Base-by-base conservation (phyloP, 2,797 vertebrate genomes). In the Melanitta fusca region DNA sequence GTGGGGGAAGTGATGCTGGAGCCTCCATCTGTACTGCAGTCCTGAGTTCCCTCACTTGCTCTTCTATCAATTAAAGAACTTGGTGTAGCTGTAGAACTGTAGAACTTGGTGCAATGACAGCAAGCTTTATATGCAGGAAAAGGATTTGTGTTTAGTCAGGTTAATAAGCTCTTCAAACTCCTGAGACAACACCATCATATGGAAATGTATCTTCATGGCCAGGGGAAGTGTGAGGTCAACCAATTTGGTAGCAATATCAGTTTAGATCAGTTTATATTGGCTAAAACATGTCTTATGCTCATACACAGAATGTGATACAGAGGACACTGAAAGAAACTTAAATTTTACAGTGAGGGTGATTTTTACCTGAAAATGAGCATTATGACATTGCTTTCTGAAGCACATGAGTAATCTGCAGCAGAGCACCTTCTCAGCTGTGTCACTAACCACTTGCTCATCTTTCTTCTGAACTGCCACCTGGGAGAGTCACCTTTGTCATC, bases 401-500 rank as follows among this genome's bases (percentile, higher is more conserved):
- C 39, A 58, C 1, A 0, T 5, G 9, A 62, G 10, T 38, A 13
- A 56, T 30, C 38, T 82, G 28, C 32, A 82, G 32, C n/a, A 70
- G 25, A 30, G 27, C 41, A 54, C 16, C 28, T 10, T 85, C 45
- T 91, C 56, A 8, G 2, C n/a, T 2, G 3, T 5, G 16, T 65
- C 66, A 61, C 36, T 62, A 41, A 38, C 17, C 27, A 5, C 34
- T 62, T 32, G 6, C 3, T 1, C 28, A 56, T 28, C 41, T n/a
- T 69, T 32, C 41, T 30, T 36, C 66, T 65, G 66, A 51, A 51
- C n/a, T 66, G 28, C 79, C 45, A 0, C 36, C 22, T 51, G 28
- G 18, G 10, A 32, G 22, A 51, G 15, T 0, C 43, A 32, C 9
- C 65, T 71, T 77, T 3, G 1, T 38, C 25, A 25, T 15, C 1